Evolutionary conservation across 1,140 invertebrate genomes (phyloP).

Genomic region (Temnothorax nylanderi): DNA sequence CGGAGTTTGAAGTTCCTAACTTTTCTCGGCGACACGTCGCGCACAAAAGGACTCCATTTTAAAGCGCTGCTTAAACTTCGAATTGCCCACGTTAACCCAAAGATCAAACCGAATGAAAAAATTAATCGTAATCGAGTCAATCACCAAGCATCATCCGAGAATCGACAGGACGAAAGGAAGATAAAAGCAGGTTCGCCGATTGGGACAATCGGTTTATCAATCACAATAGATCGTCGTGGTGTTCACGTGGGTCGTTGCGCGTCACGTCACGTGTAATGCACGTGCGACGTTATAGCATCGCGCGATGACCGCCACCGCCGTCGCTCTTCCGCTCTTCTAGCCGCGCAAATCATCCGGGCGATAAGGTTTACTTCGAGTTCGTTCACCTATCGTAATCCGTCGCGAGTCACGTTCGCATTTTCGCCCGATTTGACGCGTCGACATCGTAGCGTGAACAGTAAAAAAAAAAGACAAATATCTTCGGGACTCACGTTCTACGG

Average conservation of each 20-base stretch:
- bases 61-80: neutral
- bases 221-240: neutral
- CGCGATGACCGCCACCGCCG: constrained; percentile 24
- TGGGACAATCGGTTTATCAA: neutral
- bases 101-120: neutral
- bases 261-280: constrained; percentile 20
- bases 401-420: constrained; percentile 19
- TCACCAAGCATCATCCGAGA: neutral
- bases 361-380: constrained; percentile 47
- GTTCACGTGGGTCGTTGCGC: neutral
- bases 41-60: neutral
- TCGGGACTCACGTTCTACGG: neutral
- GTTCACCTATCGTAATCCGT: constrained; percentile 32
- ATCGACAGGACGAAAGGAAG: neutral
- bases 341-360: constrained; percentile 21
- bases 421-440: constrained; percentile 5
- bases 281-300: neutral
- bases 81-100: too few species aligned
- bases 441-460: neutral
- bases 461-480: neutral
- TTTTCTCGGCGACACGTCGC: neutral
- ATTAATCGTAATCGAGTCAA: neutral
- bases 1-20: neutral
- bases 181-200: neutral
- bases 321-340: constrained; percentile 20